Conservation (phyloP, 1,140 invertebrate genomes). For the Pomacea maculata region DNA sequence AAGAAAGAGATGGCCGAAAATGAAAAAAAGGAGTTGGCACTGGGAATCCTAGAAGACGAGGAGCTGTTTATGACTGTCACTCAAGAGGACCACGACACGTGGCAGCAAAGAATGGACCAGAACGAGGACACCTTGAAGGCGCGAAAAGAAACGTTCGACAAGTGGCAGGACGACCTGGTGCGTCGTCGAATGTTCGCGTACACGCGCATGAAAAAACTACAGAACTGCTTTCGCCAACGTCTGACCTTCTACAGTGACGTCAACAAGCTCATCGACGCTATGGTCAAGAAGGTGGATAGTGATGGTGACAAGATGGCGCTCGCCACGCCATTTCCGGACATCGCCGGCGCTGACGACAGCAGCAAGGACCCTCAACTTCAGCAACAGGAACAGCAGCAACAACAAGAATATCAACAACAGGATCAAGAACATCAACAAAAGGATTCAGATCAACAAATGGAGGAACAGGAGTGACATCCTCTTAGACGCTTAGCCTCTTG, state of each 20-base stretch:
- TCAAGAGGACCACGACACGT: background rate
- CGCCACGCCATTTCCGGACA: background rate
- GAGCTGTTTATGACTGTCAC: background rate
- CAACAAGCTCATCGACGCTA: background rate
- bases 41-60: background rate
- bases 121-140: background rate
- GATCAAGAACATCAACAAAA: background rate
- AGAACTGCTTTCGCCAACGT: background rate
- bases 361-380: background rate
- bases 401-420: background rate
- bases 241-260: background rate
- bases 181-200: conserved; percentile 3
- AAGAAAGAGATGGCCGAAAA: no score
- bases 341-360: background rate
- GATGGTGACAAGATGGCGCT: background rate
- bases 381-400: background rate
- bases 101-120: background rate
- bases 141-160: background rate
- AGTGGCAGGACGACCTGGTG: background rate
- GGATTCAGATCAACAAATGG: background rate
- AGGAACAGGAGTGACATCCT: background rate
- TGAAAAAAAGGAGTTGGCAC: no score
- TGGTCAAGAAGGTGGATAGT: background rate
- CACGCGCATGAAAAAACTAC: background rate
- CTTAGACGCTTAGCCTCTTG: no score